Evolutionary conservation across 2,888 invertebrate species (phyloP).

Genomic region (Melikaiella ostensackeni): DNA sequence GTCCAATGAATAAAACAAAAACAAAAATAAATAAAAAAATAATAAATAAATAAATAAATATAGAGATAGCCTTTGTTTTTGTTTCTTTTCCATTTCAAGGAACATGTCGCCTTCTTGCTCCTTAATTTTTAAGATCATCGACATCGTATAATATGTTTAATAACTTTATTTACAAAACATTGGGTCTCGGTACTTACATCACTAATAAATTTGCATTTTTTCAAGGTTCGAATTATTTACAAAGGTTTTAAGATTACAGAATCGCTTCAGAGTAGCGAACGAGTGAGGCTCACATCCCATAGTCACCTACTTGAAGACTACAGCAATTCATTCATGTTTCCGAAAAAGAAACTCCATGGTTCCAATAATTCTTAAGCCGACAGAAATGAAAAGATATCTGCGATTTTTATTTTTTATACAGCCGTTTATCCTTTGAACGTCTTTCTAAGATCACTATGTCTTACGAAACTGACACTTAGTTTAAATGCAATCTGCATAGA

Average conservation of each 20-base stretch:
- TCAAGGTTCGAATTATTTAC: constrained; percentile 34
- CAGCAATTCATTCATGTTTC: constrained; percentile 20
- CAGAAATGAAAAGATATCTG: constrained; percentile 24
- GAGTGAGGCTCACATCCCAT: background rate
- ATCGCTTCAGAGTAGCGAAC: constrained; percentile 17
- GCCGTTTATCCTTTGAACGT: constrained; percentile 35
- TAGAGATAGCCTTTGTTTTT: constrained; percentile 14
- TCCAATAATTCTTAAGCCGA: constrained; percentile 16
- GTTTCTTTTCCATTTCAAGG: background rate
- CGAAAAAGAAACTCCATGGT: background rate
- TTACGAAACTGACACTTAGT: constrained; percentile 35
- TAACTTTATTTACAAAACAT: constrained; percentile 40
- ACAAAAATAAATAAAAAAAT: background rate
- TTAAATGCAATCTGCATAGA: constrained; percentile 33
- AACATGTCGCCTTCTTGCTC: constrained; percentile 3
- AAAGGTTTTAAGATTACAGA: constrained; percentile 29
- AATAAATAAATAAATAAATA: constrained; percentile 17
- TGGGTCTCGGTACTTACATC: constrained; percentile 34
- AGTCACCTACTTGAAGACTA: constrained; percentile 17
- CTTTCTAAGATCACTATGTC: constrained; percentile 36
- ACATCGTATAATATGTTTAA: constrained; percentile 24
- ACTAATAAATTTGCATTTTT: constrained; percentile 37
- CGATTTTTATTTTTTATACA: constrained; percentile 33
- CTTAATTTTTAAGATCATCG: constrained; percentile 25
- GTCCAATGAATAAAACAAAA: background rate